Base-by-base conservation (phyloP, 2,113 vertebrate species). In the Amphiprion ocellaris region DNA sequence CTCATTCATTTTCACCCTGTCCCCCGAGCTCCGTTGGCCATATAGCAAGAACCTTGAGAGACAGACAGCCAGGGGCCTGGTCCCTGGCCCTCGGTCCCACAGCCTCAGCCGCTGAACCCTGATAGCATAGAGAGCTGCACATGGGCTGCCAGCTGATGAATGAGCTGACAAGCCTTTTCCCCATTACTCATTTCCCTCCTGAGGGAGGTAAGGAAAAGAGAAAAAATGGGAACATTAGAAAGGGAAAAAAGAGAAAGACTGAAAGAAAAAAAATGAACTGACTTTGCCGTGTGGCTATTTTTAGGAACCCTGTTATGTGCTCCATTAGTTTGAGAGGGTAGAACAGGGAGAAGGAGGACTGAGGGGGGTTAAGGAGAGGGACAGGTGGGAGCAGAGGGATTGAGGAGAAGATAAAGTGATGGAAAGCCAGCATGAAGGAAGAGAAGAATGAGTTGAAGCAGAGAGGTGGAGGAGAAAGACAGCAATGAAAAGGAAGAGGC, bases 111-210 rank as follows among this genome's bases (percentile, higher is more conserved):
- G 63, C 72, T 72, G 64, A 73, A 72, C 63, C 78, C 89, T 33
- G 66, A 89, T 81, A 74, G 79, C 83, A 62, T 26, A 70, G 77
- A 85, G 82, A 76, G 77, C 81, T 39, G 56, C 76, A 82, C 68
- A 59, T 14, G 41, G 60, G 73, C 90, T 80, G 69, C 73, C 87
- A 79, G 70, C 77, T 93, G 93, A 94, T 92, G 91, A 94, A 95
- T 92, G 93, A 93, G 88, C 92, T 94, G 94, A 92, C 94, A 94
- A 84, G 79, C 63, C 73, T 60, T 85, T 86, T 81, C 74, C 52
- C 77, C 49, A 26, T 77, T 90, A 83, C 78, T 90, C 88, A 87
- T 92, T 93, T 87, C 87, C 81, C 81, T 92, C 82, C 86, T 75
- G 73, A 74, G 90, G 78, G 85, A 87, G 76, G 72, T 53, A 81